phyloP scores from a whole-genome alignment of 2,888 invertebrate genomes.

The Carcina quercana region DNA sequence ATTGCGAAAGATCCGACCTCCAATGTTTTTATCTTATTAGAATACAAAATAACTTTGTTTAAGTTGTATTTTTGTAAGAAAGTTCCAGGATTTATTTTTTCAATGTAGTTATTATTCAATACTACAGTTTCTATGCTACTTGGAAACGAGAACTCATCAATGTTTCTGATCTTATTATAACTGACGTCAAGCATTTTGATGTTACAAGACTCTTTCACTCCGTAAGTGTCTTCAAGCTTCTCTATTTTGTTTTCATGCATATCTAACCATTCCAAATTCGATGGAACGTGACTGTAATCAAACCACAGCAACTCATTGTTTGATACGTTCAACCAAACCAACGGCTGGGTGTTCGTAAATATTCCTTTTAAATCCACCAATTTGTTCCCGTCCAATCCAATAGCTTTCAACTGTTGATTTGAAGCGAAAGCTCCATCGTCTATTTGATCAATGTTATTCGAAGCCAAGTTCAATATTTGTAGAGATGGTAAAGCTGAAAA shows the following conservation, averaged over 20 bases:
- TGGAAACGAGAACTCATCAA: conserved; percentile 81
- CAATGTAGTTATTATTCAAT: conserved; percentile 83
- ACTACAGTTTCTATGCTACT: conserved; percentile 82
- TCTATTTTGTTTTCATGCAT: conserved; percentile 87
- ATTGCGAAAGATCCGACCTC: conserved; percentile 82
- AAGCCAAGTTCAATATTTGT: conserved; percentile 86
- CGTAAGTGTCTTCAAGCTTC: conserved; percentile 83
- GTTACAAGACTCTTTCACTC: conserved; percentile 77
- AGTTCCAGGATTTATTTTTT: conserved; percentile 80
- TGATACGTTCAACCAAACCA: conserved; percentile 88
- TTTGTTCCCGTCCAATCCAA: conserved; percentile 85
- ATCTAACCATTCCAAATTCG: conserved; percentile 85
- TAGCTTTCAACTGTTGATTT: conserved; percentile 82
- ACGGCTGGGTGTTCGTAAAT: conserved; percentile 81
- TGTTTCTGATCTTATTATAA: conserved; percentile 79
- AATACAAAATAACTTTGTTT: conserved; percentile 84
- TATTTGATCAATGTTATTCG: conserved; percentile 84
- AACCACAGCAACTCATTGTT: conserved; percentile 86
- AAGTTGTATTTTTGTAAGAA: conserved; percentile 81
- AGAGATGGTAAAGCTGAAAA: conserved; percentile 81
- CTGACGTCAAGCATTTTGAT: conserved; percentile 87
- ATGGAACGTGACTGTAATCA: conserved; percentile 86
- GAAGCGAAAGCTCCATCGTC: conserved; percentile 85
- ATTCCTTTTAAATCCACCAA: conserved; percentile 85
- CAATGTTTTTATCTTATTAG: conserved; percentile 81